phyloP scores from a whole-genome alignment of 2,888 invertebrate species.

The Mimas tiliae region DNA sequence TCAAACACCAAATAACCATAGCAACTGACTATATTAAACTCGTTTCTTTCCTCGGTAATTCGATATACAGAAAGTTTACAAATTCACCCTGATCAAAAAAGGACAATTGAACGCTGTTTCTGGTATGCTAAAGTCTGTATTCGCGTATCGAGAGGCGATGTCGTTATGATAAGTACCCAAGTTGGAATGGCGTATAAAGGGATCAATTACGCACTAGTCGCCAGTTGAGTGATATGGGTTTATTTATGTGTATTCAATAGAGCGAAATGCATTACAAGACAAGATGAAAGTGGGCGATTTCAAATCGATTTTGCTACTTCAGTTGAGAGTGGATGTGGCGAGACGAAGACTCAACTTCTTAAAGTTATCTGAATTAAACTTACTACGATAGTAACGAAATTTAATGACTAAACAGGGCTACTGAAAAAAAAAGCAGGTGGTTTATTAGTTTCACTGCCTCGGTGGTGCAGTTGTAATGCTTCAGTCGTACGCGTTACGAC shows the following conservation, averaged over 20 bases:
- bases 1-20: conserved; percentile 27
- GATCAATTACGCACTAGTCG: conserved; percentile 36
- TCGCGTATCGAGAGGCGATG: conserved; percentile 11
- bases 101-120: not conserved
- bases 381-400: conserved; percentile 2
- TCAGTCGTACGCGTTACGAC: too few relatives aligned
- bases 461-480: too few relatives aligned
- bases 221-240: conserved; percentile 33
- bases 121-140: conserved; percentile 1
- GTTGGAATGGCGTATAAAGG: conserved; percentile 32
- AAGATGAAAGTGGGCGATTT: conserved; percentile 23
- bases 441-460: not conserved
- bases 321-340: conserved; percentile 2
- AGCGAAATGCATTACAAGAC: conserved; percentile 28
- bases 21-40: conserved; percentile 27
- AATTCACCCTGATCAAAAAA: not conserved
- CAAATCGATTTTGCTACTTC: conserved; percentile 22
- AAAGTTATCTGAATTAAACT: not conserved
- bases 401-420: not conserved
- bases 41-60: conserved; percentile 31
- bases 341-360: conserved; percentile 1
- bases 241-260: conserved; percentile 37
- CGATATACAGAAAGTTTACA: conserved; percentile 27
- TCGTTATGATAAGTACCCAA: conserved; percentile 28
- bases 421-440: not conserved